Conservation (phyloP, 2,113 vertebrate species). For the Nerophis lumbriciformis region DNA sequence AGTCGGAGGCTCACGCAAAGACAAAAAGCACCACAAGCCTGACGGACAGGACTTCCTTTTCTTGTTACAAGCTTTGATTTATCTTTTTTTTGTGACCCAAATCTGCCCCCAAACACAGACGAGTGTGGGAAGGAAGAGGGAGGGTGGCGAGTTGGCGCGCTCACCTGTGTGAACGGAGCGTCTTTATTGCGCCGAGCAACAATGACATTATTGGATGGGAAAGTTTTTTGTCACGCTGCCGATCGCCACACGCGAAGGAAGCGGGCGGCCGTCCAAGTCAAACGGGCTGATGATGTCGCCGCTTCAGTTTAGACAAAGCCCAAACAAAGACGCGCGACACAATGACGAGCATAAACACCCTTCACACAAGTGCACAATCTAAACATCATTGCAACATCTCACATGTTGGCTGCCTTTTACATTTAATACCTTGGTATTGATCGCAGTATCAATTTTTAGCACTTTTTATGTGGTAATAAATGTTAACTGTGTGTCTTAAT, state of each 20-base stretch:
- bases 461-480: too few relatives aligned
- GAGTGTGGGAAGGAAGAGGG: too few relatives aligned
- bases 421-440: too few relatives aligned
- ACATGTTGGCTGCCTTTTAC: too few relatives aligned
- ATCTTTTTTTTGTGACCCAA: not conserved
- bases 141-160: not conserved
- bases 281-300: constrained; percentile 46
- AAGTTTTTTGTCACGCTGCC: constrained; percentile 49
- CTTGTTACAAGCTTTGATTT: not conserved
- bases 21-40: constrained; percentile 3
- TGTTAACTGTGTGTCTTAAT: too few relatives aligned
- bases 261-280: constrained; percentile 51
- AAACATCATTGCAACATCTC: too few relatives aligned
- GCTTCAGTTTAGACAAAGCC: constrained; percentile 1
- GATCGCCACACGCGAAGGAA: constrained; percentile 44
- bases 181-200: constrained; percentile 16
- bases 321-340: not conserved
- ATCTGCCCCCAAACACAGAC: not conserved
- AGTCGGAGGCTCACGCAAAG: constrained; percentile 34
- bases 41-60: not conserved
- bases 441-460: too few relatives aligned
- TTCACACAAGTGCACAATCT: too few relatives aligned
- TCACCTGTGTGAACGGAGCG: constrained; percentile 7
- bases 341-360: not conserved
- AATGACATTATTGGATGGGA: constrained; percentile 49